phyloP scores from a whole-genome alignment of 2,113 vertebrate species.

The Psittacula cyanocephala region DNA sequence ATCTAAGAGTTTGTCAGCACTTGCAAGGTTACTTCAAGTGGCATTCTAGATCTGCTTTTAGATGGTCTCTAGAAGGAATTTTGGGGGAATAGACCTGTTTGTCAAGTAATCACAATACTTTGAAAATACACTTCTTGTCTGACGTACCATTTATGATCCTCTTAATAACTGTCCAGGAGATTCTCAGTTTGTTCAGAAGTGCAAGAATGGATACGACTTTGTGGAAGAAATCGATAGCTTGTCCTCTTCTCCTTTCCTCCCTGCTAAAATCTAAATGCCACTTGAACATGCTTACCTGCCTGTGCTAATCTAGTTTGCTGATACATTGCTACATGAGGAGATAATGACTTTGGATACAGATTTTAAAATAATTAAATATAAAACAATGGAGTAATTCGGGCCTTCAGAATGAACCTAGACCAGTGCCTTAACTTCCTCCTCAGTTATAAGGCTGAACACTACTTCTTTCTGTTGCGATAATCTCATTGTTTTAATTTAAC shows the following conservation, averaged over 20 bases:
- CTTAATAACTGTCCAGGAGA: background rate
- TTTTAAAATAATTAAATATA: background rate
- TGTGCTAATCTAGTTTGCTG: background rate
- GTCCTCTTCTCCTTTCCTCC: background rate
- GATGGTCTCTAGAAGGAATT: background rate
- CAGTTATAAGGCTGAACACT: background rate
- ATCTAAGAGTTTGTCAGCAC: background rate
- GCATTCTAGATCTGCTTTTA: background rate
- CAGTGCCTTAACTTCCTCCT: background rate
- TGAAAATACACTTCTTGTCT: background rate
- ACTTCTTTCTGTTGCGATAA: background rate
- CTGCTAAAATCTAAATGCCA: background rate
- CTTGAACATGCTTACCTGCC: background rate
- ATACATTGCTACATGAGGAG: background rate
- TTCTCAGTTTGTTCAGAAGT: background rate
- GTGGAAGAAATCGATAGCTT: background rate
- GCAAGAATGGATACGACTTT: background rate
- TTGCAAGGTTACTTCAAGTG: background rate
- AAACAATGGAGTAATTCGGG: background rate
- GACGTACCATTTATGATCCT: background rate
- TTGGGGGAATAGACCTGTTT: background rate
- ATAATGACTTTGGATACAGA: background rate
- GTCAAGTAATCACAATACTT: background rate
- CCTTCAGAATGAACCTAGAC: background rate
- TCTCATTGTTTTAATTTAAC: background rate